Evolutionary conservation across 2,113 vertebrate genomes (phyloP).

Genomic region (Gallinago media): DNA sequence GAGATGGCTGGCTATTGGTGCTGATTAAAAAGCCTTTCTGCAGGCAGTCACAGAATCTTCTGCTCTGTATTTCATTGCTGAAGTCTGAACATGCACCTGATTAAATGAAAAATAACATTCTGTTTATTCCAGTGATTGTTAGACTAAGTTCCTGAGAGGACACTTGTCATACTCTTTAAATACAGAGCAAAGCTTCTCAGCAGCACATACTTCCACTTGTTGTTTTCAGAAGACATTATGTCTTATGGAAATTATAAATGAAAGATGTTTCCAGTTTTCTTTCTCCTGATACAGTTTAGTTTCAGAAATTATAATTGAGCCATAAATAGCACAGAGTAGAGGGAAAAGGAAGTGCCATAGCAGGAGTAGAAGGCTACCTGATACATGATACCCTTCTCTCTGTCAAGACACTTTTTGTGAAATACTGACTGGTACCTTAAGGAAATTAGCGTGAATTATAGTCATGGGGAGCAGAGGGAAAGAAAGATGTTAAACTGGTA

Average conservation of each 20-base stretch:
- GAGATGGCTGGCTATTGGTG: not conserved
- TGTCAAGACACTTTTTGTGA: not conserved
- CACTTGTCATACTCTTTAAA: not conserved
- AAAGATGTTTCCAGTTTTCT: not conserved
- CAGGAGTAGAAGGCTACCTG: slow-evolving; percentile 21
- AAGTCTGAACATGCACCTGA: not conserved
- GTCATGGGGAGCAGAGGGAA: not conserved
- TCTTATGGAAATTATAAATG: not conserved
- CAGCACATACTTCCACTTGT: not conserved
- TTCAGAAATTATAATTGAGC: not conserved
- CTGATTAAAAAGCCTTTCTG: not conserved
- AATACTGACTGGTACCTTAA: slow-evolving; percentile 1
- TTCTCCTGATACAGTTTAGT: not conserved
- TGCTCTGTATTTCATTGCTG: not conserved
- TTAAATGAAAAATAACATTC: not conserved
- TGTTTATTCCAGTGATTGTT: not conserved
- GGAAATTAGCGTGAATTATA: slow-evolving; percentile 21
- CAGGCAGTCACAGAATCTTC: not conserved
- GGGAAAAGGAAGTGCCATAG: not conserved
- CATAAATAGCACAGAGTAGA: not conserved
- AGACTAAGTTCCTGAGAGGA: not conserved
- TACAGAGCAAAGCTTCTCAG: not conserved
- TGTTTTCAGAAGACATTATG: not conserved
- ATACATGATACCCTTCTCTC: not conserved
- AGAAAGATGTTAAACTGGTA: slow-evolving; percentile 42